Conservation (phyloP, 2,888 invertebrate genomes). For the Reticulitermes lucifugus region DNA sequence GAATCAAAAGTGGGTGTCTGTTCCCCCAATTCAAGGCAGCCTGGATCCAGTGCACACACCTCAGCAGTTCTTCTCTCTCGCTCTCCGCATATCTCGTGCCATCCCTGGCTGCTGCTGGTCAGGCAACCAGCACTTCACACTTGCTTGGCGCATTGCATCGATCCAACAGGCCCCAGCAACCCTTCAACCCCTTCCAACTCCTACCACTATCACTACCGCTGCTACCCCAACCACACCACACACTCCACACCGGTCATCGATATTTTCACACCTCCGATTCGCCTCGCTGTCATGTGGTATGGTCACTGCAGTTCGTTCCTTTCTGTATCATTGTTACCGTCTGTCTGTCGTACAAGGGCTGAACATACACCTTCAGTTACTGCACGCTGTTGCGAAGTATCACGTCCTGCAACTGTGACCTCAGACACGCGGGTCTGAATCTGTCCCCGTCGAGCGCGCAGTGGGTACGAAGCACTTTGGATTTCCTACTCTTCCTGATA, state of each 20-base stretch:
- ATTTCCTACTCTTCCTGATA: no score
- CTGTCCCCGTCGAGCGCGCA: no score
- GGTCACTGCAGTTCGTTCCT: not conserved
- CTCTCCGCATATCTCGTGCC: constrained; percentile 11
- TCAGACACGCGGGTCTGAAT: no score
- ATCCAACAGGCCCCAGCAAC: constrained; percentile 35
- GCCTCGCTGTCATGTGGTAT: constrained; percentile 22
- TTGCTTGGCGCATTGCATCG: constrained; percentile 41
- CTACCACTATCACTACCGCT: constrained; percentile 18
- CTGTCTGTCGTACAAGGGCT: no score
- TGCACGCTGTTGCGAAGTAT: no score
- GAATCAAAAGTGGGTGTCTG: no score
- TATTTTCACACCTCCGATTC: constrained; percentile 44
- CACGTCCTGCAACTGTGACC: no score
- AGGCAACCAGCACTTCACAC: constrained; percentile 38
- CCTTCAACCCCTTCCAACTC: constrained; percentile 26
- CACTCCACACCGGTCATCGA: constrained; percentile 42
- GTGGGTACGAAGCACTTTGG: no score
- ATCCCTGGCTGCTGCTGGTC: constrained; percentile 19
- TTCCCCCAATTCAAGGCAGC: not conserved
- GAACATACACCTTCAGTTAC: no score
- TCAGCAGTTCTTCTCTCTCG: constrained; percentile 7
- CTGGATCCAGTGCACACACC: constrained; percentile 23
- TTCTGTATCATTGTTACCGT: not conserved
- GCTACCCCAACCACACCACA: constrained; percentile 29